A percentile compares a stretch with the other conserved stretches of the same genome.
phyloP scores from a whole-genome alignment of 2,888 invertebrate species.

The Eilema griseolum region DNA sequence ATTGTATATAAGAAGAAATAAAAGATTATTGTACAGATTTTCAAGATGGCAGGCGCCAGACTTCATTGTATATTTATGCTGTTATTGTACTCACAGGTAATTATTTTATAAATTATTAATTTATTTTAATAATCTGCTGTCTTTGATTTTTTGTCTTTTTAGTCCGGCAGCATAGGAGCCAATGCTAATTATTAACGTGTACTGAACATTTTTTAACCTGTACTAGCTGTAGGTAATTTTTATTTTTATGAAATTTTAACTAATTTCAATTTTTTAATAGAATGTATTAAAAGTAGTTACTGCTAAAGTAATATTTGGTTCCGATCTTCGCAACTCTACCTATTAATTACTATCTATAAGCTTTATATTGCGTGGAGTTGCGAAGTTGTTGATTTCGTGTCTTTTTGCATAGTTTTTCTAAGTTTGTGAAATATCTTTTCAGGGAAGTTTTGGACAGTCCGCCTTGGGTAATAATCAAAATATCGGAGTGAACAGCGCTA shows the following conservation, averaged over 20 bases:
- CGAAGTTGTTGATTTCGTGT: too few species aligned
- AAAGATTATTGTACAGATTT: slow-evolving; percentile 61
- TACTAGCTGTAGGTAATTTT: background rate
- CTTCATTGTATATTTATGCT: slow-evolving; percentile 58
- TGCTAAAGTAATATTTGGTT: too few species aligned
- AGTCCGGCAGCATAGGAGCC: too few species aligned
- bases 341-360: too few species aligned
- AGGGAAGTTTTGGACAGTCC: slow-evolving; percentile 58
- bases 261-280: too few species aligned
- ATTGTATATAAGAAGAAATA: slow-evolving; percentile 64
- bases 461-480: slow-evolving; percentile 50
- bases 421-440: slow-evolving; percentile 31
- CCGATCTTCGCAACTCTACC: too few species aligned
- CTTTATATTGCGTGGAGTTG: background rate
- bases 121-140: slow-evolving; percentile 19
- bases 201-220: background rate
- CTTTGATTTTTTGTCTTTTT: background rate
- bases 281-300: too few species aligned
- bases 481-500: slow-evolving; percentile 40
- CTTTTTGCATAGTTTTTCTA: too few species aligned
- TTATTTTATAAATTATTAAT: slow-evolving; percentile 18
- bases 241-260: background rate
- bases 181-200: background rate
- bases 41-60: slow-evolving; percentile 67
- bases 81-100: slow-evolving; percentile 60